Conservation (phyloP, 2,797 vertebrate genomes). For the Sebastes minor region DNA sequence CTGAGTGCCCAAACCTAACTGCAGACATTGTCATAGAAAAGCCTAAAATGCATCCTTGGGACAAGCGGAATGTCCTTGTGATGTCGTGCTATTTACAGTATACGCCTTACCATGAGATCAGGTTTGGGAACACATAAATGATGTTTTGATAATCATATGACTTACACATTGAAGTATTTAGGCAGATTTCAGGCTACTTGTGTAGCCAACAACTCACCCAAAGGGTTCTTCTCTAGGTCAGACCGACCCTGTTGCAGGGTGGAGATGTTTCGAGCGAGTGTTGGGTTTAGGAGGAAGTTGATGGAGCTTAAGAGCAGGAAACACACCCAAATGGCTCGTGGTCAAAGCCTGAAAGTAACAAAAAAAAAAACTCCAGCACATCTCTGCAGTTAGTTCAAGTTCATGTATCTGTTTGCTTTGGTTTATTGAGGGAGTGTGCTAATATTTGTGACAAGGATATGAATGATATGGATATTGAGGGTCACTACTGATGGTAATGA, state of each 20-base stretch:
- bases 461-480: conserved; percentile 15
- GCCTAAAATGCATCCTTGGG: no score
- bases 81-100: no score
- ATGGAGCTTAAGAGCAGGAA: conserved; percentile 79
- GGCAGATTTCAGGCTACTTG: neutral
- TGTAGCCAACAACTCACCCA: neutral
- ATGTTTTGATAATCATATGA: neutral
- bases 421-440: conserved; percentile 47
- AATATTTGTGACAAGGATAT: conserved; percentile 49
- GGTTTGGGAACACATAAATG: no score
- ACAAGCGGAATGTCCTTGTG: no score
- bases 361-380: conserved; percentile 17
- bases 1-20: no score
- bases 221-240: conserved; percentile 11
- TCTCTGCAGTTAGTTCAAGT: conserved; percentile 48
- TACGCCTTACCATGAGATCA: no score
- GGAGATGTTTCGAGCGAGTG: conserved; percentile 54
- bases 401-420: conserved; percentile 57
- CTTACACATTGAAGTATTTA: neutral
- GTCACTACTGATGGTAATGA: conserved; percentile 9
- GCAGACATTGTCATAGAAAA: no score
- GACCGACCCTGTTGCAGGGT: conserved; percentile 42
- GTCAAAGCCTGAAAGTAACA: conserved; percentile 37
- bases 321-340: conserved; percentile 72
- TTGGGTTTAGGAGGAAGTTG: conserved; percentile 82